A percentile compares a stretch with the other conserved stretches of the same genome.
These are phyloP conservation scores for Vannuccia rotundouncinata DNA, from an alignment of 2,888 invertebrate genomes.

Conservation along the genomic window DNA sequence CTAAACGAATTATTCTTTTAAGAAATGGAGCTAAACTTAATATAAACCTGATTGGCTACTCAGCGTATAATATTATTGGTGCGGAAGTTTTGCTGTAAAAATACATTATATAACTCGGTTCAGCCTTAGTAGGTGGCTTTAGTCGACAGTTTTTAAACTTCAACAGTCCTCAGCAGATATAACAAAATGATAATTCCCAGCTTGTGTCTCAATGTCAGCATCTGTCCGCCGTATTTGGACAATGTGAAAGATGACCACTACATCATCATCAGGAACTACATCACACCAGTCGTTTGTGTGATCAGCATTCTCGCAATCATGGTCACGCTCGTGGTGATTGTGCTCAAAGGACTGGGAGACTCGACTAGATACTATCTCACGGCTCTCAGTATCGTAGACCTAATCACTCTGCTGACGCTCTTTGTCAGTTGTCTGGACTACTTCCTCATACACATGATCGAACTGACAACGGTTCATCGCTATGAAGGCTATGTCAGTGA, in stretches of 20 bases:
- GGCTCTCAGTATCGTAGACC: constrained; percentile 25
- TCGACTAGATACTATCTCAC: constrained; percentile 32
- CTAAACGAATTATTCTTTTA: too few species aligned
- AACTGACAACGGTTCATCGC: neutral
- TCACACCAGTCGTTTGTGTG: constrained; percentile 24
- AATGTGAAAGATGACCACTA: neutral
- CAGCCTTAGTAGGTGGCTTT: neutral
- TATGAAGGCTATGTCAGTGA: neutral
- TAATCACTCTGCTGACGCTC: constrained; percentile 9
- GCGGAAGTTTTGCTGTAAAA: neutral
- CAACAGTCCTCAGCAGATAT: neutral
- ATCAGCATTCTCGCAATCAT: constrained; percentile 19
- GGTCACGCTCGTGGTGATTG: constrained; percentile 15
- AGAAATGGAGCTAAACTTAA: too few species aligned
- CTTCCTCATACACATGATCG: constrained; percentile 18
- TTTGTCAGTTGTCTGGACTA: neutral
- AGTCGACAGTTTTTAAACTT: neutral
- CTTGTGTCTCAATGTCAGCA: neutral
- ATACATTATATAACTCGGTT: neutral
- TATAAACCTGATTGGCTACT: neutral
- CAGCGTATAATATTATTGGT: neutral
- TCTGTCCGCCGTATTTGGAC: neutral
- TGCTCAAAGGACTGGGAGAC: constrained; percentile 8
- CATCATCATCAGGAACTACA: constrained; percentile 27
- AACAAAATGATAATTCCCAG: neutral